Base-by-base conservation (phyloP, 2,797 vertebrate species). In the Acanthopagrus latus region DNA sequence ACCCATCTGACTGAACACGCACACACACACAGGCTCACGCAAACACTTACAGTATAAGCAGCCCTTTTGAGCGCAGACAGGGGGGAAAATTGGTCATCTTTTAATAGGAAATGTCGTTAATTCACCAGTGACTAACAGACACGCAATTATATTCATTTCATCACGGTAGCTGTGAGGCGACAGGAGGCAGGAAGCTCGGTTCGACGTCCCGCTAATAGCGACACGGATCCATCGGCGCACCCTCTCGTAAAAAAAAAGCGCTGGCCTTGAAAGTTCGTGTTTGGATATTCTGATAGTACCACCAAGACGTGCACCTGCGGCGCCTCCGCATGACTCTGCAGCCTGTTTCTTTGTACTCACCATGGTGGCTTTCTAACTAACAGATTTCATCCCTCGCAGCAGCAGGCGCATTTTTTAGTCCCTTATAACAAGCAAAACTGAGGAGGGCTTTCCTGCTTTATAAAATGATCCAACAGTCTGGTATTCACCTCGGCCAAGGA, bases 1-100 rank as follows among this genome's bases (percentile, higher is more conserved):
- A 81, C 78, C 87, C 84, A 88, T 92, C 90, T 93, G 89, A 91
- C 80, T 14, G 20, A 66, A 74, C 71, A 56, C 66, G 62, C 75
- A 74, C 68, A 55, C 75, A 63, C 51, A 64, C 77, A 68, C 69
- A 48, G 41, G 47, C 66, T 63, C 18, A 1, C 23, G 43, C 51
- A 58, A 66, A 87, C 60, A 80, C 79, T 80, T 50, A 44, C 48
- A 56, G 60, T 46, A 74, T 65, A 71, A 74, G 56, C 75, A 52
- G 60, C 78, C 14, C 58, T 67, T 78, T 56, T 47, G 41, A 55
- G 72, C 10, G 3, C 64, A 78, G 48, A 33, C 38, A 6, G 55
- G 74, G 64, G 69, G 71, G 38, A 17, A 38, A 71, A 70, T 60
- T 77, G 71, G 85, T 74, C 80, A 88, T 89, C 68, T 89, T 88